Evolutionary conservation across 2,113 vertebrate genomes (phyloP).

Genomic region (Chitala chitala): DNA sequence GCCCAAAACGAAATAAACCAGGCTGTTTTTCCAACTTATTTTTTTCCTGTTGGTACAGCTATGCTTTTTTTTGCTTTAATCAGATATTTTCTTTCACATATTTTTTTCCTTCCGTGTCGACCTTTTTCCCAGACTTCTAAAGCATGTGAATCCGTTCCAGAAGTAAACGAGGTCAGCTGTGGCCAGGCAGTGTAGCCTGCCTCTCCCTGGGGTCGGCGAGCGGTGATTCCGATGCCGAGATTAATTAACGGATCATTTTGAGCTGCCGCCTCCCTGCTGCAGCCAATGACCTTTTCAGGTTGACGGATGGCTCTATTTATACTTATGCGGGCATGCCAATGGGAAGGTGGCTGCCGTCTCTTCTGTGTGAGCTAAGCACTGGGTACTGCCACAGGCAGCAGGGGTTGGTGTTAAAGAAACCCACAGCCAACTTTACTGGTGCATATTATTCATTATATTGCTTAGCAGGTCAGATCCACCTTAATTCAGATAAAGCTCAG

Average conservation of each 20-base stretch:
- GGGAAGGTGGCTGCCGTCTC: background rate
- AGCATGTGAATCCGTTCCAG: background rate
- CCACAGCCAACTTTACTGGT: background rate
- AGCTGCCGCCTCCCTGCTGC: constrained; percentile 11
- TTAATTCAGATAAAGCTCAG: background rate
- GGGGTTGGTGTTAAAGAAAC: background rate
- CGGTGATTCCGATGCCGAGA: background rate
- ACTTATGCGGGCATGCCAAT: background rate
- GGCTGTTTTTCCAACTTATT: background rate
- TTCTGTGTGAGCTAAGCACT: background rate
- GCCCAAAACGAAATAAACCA: background rate
- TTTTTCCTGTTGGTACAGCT: constrained; percentile 3
- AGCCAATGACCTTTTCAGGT: constrained; percentile 27
- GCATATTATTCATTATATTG: background rate
- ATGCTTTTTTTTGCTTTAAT: background rate
- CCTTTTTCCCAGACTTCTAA: background rate
- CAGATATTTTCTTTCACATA: background rate
- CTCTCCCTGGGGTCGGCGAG: background rate
- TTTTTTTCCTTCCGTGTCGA: background rate
- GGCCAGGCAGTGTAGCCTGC: background rate
- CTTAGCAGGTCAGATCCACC: background rate
- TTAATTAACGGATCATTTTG: constrained; percentile 22
- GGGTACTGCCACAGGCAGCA: background rate
- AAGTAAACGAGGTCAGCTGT: constrained; percentile 6
- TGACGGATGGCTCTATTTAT: constrained; percentile 26